Percentiles rank a stretch among this genome's conserved stretches.
These are phyloP conservation scores for Arenicola marina DNA, from an alignment of 2,888 invertebrate genomes.

Conservation along the genomic window DNA sequence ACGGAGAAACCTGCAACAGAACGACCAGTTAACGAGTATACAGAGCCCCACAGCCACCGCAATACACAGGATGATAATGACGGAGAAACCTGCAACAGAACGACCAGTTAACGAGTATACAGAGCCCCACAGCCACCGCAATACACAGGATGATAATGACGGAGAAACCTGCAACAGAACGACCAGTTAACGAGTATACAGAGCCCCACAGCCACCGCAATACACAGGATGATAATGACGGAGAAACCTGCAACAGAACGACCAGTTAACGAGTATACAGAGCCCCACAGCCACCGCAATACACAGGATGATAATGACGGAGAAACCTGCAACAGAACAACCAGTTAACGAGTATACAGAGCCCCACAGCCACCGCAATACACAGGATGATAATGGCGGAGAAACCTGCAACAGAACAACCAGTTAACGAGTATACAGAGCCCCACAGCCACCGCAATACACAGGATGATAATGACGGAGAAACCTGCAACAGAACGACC, in stretches of 20 bases:
- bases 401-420: conserved; percentile 9
- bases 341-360: too few relatives aligned
- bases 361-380: conserved; percentile 28
- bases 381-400: conserved; percentile 27
- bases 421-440: too few relatives aligned
- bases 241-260: conserved; percentile 16
- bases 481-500: conserved; percentile 11
- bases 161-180: conserved; percentile 16
- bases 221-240: conserved; percentile 27
- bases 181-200: too few relatives aligned
- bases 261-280: too few relatives aligned
- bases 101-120: too few relatives aligned
- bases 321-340: conserved; percentile 11
- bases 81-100: conserved; percentile 18
- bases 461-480: conserved; percentile 27
- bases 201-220: conserved; percentile 29
- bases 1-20: conserved; percentile 21
- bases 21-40: too few relatives aligned
- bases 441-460: conserved; percentile 29
- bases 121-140: conserved; percentile 27
- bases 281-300: conserved; percentile 30
- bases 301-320: conserved; percentile 27
- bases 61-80: conserved; percentile 28
- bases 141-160: conserved; percentile 29
- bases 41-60: conserved; percentile 28